Conservation (phyloP, 2,797 vertebrate species). For the Silurus lanzhouensis region DNA sequence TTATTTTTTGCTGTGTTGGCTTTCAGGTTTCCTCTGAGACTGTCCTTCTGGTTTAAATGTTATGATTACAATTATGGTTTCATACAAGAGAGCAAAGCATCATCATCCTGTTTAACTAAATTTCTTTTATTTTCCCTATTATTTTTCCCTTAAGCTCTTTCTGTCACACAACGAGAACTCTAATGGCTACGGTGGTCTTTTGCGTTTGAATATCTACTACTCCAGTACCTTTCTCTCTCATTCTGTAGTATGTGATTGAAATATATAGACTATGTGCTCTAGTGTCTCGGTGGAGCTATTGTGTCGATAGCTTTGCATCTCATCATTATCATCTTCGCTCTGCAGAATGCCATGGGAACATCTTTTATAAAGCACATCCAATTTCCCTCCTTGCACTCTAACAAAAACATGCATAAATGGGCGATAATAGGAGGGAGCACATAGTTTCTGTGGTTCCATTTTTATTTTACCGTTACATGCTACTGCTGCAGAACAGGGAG, state of each 20-base stretch:
- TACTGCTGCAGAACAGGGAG: slow-evolving; percentile 31
- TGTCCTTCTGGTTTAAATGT: slow-evolving; percentile 34
- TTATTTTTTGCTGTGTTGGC: slow-evolving; percentile 29
- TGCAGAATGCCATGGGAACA: slow-evolving; percentile 68
- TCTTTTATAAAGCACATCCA: slow-evolving; percentile 66
- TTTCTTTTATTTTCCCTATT: slow-evolving; percentile 42
- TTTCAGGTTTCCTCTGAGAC: slow-evolving; percentile 29
- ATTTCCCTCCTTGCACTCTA: slow-evolving; percentile 65
- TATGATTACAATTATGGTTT: slow-evolving; percentile 52
- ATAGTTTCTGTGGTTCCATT: slow-evolving; percentile 39
- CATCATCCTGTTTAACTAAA: slow-evolving; percentile 42
- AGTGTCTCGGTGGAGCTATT: slow-evolving; percentile 46
- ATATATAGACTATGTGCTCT: slow-evolving; percentile 24
- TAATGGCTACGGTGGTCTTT: not conserved
- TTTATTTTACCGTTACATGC: slow-evolving; percentile 28
- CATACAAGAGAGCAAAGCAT: slow-evolving; percentile 37
- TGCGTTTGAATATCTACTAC: not conserved
- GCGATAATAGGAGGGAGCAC: slow-evolving; percentile 61
- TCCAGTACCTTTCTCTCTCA: not conserved
- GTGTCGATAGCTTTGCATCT: slow-evolving; percentile 63
- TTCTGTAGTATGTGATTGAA: slow-evolving; percentile 14
- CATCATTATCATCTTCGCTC: slow-evolving; percentile 65
- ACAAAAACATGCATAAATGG: slow-evolving; percentile 47
- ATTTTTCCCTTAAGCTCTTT: slow-evolving; percentile 42
- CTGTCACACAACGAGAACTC: not conserved